phyloP scores from a whole-genome alignment of 2,797 vertebrate genomes.

The Xiphorhynchus erythropygius region DNA sequence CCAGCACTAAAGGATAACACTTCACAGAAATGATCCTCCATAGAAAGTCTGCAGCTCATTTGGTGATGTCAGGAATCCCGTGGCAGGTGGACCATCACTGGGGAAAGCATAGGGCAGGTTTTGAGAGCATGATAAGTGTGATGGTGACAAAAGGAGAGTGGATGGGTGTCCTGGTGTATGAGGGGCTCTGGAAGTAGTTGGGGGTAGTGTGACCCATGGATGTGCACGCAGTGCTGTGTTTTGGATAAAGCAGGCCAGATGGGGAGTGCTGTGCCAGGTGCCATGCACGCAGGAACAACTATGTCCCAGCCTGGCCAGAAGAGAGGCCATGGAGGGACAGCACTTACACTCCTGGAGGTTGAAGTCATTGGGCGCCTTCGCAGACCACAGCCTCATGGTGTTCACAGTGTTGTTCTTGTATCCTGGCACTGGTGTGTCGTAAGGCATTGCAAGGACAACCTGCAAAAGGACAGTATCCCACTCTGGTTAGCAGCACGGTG shows the following conservation, averaged over 20 bases:
- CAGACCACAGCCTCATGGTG: conserved; percentile 91
- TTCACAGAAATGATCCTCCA: neutral
- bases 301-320: neutral
- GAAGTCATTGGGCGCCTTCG: conserved; percentile 88
- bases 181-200: neutral
- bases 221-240: neutral
- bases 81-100: neutral
- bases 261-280: neutral
- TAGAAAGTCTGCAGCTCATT: neutral
- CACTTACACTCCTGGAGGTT: conserved; percentile 86
- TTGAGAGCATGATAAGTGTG: neutral
- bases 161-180: neutral
- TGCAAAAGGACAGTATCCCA: conserved; percentile 34
- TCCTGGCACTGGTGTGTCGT: conserved; percentile 86
- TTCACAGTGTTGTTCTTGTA: conserved; percentile 91
- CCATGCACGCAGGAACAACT: neutral
- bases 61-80: neutral
- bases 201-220: neutral
- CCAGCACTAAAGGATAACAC: neutral
- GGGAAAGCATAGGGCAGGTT: neutral
- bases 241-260: neutral
- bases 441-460: conserved; percentile 88
- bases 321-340: neutral
- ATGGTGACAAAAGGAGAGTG: neutral
- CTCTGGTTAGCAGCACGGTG: neutral